phyloP scores from a whole-genome alignment of 2,113 vertebrate genomes.

The Prunella himalayana region DNA sequence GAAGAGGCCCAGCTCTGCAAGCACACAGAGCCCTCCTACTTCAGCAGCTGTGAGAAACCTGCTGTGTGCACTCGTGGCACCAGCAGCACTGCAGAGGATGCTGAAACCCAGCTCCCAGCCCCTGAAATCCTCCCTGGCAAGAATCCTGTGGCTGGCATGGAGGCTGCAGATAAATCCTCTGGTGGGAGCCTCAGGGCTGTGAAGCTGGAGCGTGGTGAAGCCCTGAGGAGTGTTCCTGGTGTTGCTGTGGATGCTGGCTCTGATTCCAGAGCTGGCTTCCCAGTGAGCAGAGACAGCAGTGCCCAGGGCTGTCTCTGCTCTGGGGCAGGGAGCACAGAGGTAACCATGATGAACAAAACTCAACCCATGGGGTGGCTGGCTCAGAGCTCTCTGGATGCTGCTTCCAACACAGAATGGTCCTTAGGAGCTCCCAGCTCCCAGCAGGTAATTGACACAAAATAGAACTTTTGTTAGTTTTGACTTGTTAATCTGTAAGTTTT shows the following conservation, averaged over 20 bases:
- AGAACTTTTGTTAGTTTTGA: neutral
- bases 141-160: neutral
- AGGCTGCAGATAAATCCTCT: neutral
- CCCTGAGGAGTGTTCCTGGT: fast-evolving
- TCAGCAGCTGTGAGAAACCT: neutral
- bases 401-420: conserved; percentile 23
- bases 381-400: neutral
- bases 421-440: neutral
- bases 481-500: neutral
- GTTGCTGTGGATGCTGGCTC: neutral
- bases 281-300: conserved; percentile 36
- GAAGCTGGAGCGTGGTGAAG: fast-evolving
- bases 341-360: conserved; percentile 46
- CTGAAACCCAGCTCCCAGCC: neutral
- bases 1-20: neutral
- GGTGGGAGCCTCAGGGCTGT: neutral
- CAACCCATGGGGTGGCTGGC: neutral
- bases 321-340: conserved; percentile 55
- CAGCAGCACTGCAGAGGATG: neutral
- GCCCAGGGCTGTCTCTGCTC: neutral
- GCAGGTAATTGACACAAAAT: conserved; percentile 47
- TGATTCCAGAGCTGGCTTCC: conserved; percentile 58
- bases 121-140: neutral
- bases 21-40: neutral
- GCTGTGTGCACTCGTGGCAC: neutral